phyloP scores from a whole-genome alignment of 2,888 invertebrate genomes.

The Crematogaster levior region DNA sequence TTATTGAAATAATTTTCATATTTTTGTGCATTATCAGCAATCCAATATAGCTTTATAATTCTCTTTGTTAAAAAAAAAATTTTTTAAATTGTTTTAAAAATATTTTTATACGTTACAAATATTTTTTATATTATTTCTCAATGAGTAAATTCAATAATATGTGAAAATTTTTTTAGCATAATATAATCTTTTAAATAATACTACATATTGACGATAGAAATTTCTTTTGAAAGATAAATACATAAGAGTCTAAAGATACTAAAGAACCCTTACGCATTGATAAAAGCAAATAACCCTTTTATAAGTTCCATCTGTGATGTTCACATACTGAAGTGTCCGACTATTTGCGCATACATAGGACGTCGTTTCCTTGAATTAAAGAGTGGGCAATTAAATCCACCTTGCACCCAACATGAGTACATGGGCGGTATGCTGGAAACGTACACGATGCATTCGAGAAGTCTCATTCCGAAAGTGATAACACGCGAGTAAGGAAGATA shows the following conservation, averaged over 20 bases:
- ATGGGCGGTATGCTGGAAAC: not conserved
- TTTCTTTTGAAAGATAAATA: not conserved
- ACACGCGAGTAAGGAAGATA: constrained; percentile 46
- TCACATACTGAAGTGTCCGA: not conserved
- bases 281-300: not conserved
- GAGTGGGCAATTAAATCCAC: constrained; percentile 37
- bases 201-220: not conserved
- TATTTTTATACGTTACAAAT: too few species aligned
- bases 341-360: not conserved
- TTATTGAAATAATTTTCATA: not conserved
- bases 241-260: not conserved
- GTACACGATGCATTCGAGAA: constrained; percentile 34
- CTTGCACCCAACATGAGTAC: constrained; percentile 31
- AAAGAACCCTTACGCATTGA: not conserved
- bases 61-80: not conserved
- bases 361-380: constrained; percentile 34
- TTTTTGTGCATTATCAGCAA: not conserved
- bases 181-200: not conserved
- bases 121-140: not conserved
- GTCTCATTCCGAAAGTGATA: constrained; percentile 36
- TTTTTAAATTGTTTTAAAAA: too few species aligned
- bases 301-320: not conserved
- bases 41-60: not conserved
- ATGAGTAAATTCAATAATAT: not conserved
- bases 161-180: not conserved